phyloP scores from a whole-genome alignment of 2,888 invertebrate genomes.

The Dione juno region DNA sequence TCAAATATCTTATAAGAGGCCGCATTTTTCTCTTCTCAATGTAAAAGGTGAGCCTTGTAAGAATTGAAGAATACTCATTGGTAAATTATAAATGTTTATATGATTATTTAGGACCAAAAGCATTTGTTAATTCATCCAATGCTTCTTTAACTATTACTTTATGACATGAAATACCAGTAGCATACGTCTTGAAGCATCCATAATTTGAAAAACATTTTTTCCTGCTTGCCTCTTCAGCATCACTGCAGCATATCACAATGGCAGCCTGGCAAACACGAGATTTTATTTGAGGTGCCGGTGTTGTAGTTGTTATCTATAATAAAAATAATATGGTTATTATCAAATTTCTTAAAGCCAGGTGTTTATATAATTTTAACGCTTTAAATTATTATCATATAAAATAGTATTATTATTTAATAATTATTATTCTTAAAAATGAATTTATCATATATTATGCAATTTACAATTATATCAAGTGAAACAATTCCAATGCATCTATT shows the following conservation, averaged over 20 bases:
- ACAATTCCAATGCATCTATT: too few relatives aligned
- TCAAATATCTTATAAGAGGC: neutral
- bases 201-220: constrained; percentile 58
- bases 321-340: constrained; percentile 7
- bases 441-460: too few relatives aligned
- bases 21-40: neutral
- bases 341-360: neutral
- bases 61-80: constrained; percentile 39
- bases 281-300: constrained; percentile 46
- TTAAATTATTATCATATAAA: too few relatives aligned
- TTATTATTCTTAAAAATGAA: too few relatives aligned
- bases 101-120: constrained; percentile 52
- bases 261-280: constrained; percentile 63
- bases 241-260: constrained; percentile 64
- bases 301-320: constrained; percentile 42
- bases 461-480: too few relatives aligned
- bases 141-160: constrained; percentile 53
- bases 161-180: constrained; percentile 56
- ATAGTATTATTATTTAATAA: too few relatives aligned
- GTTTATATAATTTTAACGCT: neutral
- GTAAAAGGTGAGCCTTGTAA: neutral
- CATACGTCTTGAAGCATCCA: constrained; percentile 55
- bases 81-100: constrained; percentile 2
- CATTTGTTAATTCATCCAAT: constrained; percentile 56
- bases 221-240: neutral